Evolutionary conservation across 2,888 invertebrate species (phyloP), one percentile per base, ranked within the genome.

Genomic region (Beris morrisii): DNA sequence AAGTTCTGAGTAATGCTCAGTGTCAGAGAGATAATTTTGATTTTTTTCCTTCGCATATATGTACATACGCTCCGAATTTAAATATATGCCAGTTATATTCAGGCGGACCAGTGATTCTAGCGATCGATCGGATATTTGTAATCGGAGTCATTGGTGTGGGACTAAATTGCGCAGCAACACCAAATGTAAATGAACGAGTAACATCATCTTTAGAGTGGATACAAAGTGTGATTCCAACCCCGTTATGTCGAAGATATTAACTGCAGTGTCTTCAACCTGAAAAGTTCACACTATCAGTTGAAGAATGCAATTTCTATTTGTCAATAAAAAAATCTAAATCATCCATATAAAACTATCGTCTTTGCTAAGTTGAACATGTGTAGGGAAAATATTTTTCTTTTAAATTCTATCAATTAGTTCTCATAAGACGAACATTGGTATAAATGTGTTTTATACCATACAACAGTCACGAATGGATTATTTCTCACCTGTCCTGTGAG

Each of bases 191-290:
- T 38, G 38, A 48, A 11, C 61, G 61, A 5, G 52, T 61, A 9
- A 61, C 61, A 12, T 13, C 61, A 38, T 22, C 52, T 50, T 43
- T 61, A 5, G 32, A 38, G 15, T 61, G 61, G 61, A 61, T 61
- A 6, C 11, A 30, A n/a, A 12, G 4, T 12, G 11, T 50, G 9
- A n/a, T 38, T 7, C 38, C 50, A 11, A 5, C 45, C 1, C 32
- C 13, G 1, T 32, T 59, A 31, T 59, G 58, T 31, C n/a, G 44
- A 31, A 59, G 46, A 45, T 3, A 22, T 3, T 22, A 22, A 22
- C 22, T 22, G 1, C 22, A 22, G 22, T 22, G 22, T 22, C 22
- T 22, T 22, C 22, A 22, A 22, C 22, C 22, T 22, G 22, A 22
- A 22, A 22, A 22, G 1, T 1, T 22, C 22, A 22, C 22, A 22